Percentiles rank a stretch among this genome's conserved stretches.
phyloP scores from a whole-genome alignment of 2,113 vertebrate genomes.

The Myiozetetes cayanensis region DNA sequence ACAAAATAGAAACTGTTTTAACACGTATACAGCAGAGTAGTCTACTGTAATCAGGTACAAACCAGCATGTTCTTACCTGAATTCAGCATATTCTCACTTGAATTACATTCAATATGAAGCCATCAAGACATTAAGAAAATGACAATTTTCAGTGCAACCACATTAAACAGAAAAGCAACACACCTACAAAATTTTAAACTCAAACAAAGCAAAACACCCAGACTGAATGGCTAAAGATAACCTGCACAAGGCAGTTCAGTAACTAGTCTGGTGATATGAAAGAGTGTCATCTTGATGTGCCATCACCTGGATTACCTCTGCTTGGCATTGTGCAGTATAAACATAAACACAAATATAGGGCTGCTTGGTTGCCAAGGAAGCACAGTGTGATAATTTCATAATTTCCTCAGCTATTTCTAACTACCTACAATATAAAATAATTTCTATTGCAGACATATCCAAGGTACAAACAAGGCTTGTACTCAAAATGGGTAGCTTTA shows the following conservation, averaged over 20 bases:
- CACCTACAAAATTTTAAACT: neutral
- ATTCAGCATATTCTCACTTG: neutral
- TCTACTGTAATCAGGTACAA: neutral
- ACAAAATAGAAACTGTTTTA: neutral
- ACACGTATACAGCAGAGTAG: neutral
- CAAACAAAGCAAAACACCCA: neutral
- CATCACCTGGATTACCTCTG: neutral
- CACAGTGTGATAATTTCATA: neutral
- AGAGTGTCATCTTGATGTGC: neutral
- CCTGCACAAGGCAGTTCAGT: neutral
- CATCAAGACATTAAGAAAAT: neutral
- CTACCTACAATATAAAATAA: neutral
- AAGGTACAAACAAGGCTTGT: neutral
- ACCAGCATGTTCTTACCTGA: too few species aligned
- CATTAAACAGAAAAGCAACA: neutral
- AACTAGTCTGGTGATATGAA: neutral
- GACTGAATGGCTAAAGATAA: neutral
- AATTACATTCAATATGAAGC: neutral
- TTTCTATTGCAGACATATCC: neutral
- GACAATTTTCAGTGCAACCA: neutral
- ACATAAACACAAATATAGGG: neutral
- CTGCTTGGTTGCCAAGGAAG: neutral
- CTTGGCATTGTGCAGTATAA: neutral
- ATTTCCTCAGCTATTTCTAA: neutral
- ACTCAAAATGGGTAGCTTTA: neutral